These are phyloP conservation scores for Ostrea denselamellosa DNA, from an alignment of 1,140 invertebrate species.

Conservation along the genomic window DNA sequence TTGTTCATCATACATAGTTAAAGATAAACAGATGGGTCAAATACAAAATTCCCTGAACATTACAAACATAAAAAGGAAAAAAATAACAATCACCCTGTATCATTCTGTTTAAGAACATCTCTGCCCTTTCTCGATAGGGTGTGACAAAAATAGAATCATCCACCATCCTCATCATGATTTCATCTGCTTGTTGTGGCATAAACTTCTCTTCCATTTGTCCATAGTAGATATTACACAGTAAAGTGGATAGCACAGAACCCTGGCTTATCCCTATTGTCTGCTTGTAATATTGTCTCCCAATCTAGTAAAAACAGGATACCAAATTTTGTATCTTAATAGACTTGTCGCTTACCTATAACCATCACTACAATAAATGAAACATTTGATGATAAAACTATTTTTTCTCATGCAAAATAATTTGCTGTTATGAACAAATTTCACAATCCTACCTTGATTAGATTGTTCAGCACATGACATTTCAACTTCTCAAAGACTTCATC, in stretches of 20 bases:
- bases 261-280: slow-evolving; percentile 67
- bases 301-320: slow-evolving; percentile 43
- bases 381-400: neutral
- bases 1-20: too few relatives aligned
- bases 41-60: too few relatives aligned
- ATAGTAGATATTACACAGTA: slow-evolving; percentile 68
- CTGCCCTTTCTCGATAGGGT: slow-evolving; percentile 60
- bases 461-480: neutral
- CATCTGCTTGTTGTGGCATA: slow-evolving; percentile 51
- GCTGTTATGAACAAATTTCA: neutral
- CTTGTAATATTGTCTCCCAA: slow-evolving; percentile 62
- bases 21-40: too few relatives aligned
- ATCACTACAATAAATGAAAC: neutral
- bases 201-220: slow-evolving; percentile 63
- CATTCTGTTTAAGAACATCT: slow-evolving; percentile 59
- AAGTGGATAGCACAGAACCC: slow-evolving; percentile 68
- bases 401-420: too few relatives aligned
- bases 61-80: too few relatives aligned
- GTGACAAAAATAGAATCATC: slow-evolving; percentile 71
- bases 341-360: neutral
- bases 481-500: neutral
- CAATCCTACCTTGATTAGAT: slow-evolving; percentile 14
- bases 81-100: slow-evolving; percentile 53
- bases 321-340: too few relatives aligned
- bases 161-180: slow-evolving; percentile 68